Conservation (phyloP, 2,113 vertebrate genomes). For the Scomber colias region DNA sequence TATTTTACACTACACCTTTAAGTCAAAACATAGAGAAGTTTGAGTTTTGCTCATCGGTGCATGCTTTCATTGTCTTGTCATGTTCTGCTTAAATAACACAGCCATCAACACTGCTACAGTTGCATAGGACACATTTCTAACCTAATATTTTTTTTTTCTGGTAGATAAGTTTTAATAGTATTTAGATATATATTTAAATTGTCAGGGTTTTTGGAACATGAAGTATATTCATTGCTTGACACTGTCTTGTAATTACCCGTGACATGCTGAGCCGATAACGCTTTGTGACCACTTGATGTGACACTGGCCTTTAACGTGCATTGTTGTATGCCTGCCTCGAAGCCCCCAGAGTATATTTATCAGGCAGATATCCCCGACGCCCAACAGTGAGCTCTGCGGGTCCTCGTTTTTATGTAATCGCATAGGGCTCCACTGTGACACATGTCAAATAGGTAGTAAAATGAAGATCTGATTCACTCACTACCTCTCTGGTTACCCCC, state of each 20-base stretch:
- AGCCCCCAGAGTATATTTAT: constrained; percentile 64
- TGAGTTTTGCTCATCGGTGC: constrained; percentile 2
- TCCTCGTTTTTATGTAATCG: constrained; percentile 65
- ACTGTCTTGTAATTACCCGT: constrained; percentile 46
- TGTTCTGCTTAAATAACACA: background rate
- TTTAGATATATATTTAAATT: constrained; percentile 1
- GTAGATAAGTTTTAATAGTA: background rate
- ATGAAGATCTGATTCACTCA: constrained; percentile 75
- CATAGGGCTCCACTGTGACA: constrained; percentile 49
- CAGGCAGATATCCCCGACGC: constrained; percentile 59
- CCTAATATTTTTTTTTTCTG: background rate
- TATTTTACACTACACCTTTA: background rate
- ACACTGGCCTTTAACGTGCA: constrained; percentile 58
- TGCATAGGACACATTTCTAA: background rate
- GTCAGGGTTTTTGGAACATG: background rate
- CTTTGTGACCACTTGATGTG: constrained; percentile 51
- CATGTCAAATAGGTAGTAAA: constrained; percentile 70
- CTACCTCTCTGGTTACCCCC: constrained; percentile 18
- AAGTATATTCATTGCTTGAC: background rate
- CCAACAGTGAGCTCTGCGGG: constrained; percentile 45
- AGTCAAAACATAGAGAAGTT: constrained; percentile 5
- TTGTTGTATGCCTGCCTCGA: constrained; percentile 31
- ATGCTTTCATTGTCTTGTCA: background rate
- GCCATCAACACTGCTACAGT: background rate
- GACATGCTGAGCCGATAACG: constrained; percentile 52